Percentiles rank a stretch among this genome's conserved stretches.
Evolutionary conservation across 2,888 invertebrate species (phyloP).

Genomic region (Pristionchus maxplancki): DNA sequence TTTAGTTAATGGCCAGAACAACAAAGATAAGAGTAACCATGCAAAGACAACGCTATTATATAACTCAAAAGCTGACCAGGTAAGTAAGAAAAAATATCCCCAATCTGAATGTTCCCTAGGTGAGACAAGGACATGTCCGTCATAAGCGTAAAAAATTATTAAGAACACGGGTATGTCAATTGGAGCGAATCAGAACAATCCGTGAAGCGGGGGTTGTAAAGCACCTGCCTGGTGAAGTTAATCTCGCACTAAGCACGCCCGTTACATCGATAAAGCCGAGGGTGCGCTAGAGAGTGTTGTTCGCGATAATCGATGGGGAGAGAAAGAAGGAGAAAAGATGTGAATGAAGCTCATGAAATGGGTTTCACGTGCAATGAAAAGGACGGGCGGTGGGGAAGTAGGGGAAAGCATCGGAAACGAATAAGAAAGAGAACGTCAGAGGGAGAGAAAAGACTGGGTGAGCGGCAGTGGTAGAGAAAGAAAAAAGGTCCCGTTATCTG

Average conservation of each 20-base stretch:
- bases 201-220: not conserved
- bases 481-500: slow-evolving; percentile 23
- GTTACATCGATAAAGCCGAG: not conserved
- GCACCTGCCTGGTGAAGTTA: not conserved
- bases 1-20: no score
- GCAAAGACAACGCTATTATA: no score
- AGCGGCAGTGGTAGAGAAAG: slow-evolving; percentile 9
- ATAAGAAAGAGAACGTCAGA: not conserved
- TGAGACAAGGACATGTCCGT: no score
- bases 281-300: no score
- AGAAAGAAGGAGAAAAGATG: not conserved
- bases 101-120: no score
- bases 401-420: not conserved
- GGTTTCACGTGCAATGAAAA: not conserved
- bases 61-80: no score
- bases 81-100: no score
- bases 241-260: not conserved
- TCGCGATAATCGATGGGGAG: not conserved
- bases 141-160: no score
- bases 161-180: not conserved
- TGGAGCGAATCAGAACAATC: not conserved
- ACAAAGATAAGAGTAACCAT: no score
- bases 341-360: not conserved
- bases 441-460: not conserved
- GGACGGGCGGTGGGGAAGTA: not conserved